Percentiles rank a stretch among this genome's conserved stretches.
Evolutionary conservation across 2,888 invertebrate species (phyloP).

Genomic region (Nomada fucata): DNA sequence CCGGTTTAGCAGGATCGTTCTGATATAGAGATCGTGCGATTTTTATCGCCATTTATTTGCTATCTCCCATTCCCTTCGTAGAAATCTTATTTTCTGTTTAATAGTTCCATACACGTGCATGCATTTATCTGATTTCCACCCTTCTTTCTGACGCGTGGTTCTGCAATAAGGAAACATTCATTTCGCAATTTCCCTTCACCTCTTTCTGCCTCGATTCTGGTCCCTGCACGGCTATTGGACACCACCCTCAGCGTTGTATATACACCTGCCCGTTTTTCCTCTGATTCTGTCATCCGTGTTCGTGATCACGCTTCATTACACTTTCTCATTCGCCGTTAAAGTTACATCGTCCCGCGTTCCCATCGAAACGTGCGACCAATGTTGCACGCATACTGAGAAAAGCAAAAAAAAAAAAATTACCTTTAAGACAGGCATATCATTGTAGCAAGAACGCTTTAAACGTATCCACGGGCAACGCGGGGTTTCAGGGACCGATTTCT

Average conservation of each 20-base stretch:
- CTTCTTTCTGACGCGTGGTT: too few species aligned
- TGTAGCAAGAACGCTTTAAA: neutral
- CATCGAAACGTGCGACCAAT: too few species aligned
- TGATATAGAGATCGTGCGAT: slow-evolving; percentile 43
- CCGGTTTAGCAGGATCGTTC: slow-evolving; percentile 29
- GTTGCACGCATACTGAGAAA: neutral
- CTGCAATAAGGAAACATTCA: too few species aligned
- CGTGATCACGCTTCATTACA: neutral
- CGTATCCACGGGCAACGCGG: neutral
- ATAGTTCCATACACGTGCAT: slow-evolving; percentile 1
- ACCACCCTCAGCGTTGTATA: too few species aligned
- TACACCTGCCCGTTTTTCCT: neutral
- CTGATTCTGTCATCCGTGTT: neutral
- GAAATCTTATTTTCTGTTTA: slow-evolving; percentile 31
- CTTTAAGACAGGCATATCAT: too few species aligned
- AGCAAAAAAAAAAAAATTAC: neutral
- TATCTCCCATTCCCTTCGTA: neutral
- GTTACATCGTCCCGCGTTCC: too few species aligned
- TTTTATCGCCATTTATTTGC: slow-evolving; percentile 46
- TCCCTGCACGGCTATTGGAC: neutral
- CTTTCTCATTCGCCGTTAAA: neutral
- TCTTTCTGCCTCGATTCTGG: neutral
- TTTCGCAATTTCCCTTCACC: too few species aligned
- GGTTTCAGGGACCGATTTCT: slow-evolving; percentile 29
- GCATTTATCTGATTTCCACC: neutral